Conservation (phyloP, 2,113 vertebrate genomes). For the Lates calcarifer region DNA sequence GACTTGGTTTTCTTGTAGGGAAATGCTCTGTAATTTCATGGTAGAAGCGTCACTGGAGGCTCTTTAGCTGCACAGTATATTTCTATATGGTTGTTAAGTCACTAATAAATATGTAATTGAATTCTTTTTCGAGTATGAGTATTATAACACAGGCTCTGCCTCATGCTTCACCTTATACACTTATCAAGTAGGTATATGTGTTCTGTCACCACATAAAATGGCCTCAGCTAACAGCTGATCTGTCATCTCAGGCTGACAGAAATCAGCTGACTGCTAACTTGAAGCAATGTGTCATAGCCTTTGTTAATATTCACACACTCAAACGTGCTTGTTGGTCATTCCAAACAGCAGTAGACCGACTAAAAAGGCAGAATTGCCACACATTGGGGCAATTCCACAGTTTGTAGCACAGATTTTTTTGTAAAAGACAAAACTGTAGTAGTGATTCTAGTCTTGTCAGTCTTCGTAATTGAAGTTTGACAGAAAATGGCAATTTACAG, state of each 20-base stretch:
- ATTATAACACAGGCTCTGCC: not conserved
- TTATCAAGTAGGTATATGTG: not conserved
- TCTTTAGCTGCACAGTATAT: no score
- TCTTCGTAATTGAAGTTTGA: not conserved
- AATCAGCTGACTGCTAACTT: constrained; percentile 48
- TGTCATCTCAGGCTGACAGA: not conserved
- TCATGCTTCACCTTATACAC: not conserved
- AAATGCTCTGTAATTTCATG: not conserved
- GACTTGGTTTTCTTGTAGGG: not conserved
- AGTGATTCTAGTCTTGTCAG: not conserved
- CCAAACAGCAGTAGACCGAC: not conserved
- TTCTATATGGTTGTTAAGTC: not conserved
- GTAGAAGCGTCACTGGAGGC: not conserved
- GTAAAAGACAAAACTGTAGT: no score
- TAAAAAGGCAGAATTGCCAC: not conserved
- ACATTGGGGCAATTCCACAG: not conserved
- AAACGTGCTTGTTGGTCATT: constrained; percentile 6
- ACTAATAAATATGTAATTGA: not conserved
- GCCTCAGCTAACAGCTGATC: constrained; percentile 18
- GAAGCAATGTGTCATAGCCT: constrained; percentile 6
- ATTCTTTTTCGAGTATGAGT: no score
- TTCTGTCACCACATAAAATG: not conserved
- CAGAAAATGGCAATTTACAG: not conserved
- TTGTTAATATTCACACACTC: not conserved
- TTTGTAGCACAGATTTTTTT: not conserved